phyloP scores from a whole-genome alignment of 1,140 invertebrate genomes.

The Lepidotrigona ventralis region DNA sequence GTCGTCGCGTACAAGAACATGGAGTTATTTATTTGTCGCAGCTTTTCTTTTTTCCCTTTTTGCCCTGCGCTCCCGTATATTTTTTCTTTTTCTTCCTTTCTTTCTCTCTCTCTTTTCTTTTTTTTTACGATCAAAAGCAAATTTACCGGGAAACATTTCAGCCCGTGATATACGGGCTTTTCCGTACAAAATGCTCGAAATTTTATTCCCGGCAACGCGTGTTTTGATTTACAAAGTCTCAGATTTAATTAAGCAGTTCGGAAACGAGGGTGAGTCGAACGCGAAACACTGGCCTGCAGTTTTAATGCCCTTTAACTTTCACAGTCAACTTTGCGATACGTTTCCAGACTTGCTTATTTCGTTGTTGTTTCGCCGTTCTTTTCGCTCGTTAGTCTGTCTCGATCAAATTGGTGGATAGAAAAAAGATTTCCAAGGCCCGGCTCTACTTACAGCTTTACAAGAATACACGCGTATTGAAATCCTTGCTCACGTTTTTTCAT shows the following conservation, averaged over 20 bases:
- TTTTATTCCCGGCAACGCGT: constrained; percentile 2
- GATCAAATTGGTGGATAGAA: too few relatives aligned
- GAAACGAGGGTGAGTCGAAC: too few relatives aligned
- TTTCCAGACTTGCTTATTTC: constrained; percentile 33
- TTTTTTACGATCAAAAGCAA: constrained; percentile 23
- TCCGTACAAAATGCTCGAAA: background rate
- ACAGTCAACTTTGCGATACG: constrained; percentile 29
- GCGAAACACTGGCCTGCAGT: background rate
- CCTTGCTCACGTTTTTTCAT: too few relatives aligned
- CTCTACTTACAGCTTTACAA: too few relatives aligned
- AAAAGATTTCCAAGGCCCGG: too few relatives aligned
- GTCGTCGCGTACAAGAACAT: background rate
- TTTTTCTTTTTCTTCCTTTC: too few relatives aligned
- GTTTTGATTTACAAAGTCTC: constrained; percentile 26
- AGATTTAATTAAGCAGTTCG: constrained; percentile 41
- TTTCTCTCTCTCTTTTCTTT: too few relatives aligned
- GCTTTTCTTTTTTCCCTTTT: background rate
- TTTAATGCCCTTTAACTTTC: constrained; percentile 32
- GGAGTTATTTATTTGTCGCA: constrained; percentile 31
- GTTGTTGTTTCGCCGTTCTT: background rate
- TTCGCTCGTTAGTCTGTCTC: background rate
- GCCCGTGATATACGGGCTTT: too few relatives aligned
- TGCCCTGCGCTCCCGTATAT: too few relatives aligned
- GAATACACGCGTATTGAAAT: too few relatives aligned
- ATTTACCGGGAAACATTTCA: background rate